Conservation (phyloP, 2,113 vertebrate species). For the Tichodroma muraria region DNA sequence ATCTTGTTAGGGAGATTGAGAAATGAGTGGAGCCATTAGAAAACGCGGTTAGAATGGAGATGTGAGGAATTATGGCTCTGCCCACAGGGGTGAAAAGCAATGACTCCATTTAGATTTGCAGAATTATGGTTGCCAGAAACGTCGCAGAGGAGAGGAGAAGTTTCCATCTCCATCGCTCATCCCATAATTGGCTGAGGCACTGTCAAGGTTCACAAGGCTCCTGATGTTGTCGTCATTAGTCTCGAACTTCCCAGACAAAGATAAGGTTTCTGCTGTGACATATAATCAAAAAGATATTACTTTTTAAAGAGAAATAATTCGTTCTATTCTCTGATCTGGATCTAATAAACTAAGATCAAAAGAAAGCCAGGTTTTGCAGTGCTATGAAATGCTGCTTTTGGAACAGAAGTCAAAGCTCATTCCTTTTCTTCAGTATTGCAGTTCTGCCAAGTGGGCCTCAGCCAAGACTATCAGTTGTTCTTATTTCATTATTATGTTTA, state of each 20-base stretch:
- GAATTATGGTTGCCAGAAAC: slow-evolving; percentile 4
- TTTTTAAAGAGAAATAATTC: slow-evolving; percentile 51
- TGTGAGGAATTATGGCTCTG: slow-evolving; percentile 35
- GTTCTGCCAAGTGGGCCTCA: neutral
- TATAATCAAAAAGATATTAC: slow-evolving; percentile 52
- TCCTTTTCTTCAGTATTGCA: neutral
- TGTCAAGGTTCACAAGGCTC: slow-evolving; percentile 17
- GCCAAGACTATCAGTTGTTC: neutral
- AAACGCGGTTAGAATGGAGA: slow-evolving; percentile 1
- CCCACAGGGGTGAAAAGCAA: slow-evolving; percentile 9
- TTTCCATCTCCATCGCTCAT: slow-evolving; percentile 20
- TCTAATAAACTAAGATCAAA: slow-evolving; percentile 49
- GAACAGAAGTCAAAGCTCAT: neutral
- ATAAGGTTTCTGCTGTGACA: slow-evolving; percentile 48
- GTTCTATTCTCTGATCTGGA: neutral
- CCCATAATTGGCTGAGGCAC: slow-evolving; percentile 50
- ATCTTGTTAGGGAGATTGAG: slow-evolving; percentile 41
- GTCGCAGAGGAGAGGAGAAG: neutral
- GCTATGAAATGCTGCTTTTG: slow-evolving; percentile 1
- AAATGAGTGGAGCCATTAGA: slow-evolving; percentile 30
- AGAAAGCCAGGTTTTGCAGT: neutral
- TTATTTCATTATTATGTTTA: neutral
- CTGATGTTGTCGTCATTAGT: slow-evolving; percentile 22
- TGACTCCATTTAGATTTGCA: slow-evolving; percentile 33
- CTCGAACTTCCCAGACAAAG: slow-evolving; percentile 29